phyloP scores from a whole-genome alignment of 2,888 invertebrate species.

The Hyppa rectilinea region DNA sequence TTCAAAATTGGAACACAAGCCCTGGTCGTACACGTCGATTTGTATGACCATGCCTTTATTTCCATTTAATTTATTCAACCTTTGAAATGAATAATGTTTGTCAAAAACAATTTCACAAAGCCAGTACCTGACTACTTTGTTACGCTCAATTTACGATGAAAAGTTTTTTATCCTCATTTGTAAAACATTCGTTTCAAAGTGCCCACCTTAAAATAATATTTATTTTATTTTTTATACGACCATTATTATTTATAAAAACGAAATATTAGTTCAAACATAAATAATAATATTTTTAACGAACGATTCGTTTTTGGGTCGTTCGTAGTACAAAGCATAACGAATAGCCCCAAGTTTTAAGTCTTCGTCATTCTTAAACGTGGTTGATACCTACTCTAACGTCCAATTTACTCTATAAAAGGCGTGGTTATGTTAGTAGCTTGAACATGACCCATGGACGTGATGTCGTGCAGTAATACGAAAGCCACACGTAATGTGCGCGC shows the following conservation, averaged over 20 bases:
- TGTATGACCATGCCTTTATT: slow-evolving; percentile 6
- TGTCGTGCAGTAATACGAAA: slow-evolving; percentile 8
- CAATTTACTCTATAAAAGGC: slow-evolving; percentile 2
- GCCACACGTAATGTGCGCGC: slow-evolving; percentile 19
- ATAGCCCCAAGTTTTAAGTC: neutral
- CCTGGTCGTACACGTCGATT: neutral
- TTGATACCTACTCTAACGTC: neutral
- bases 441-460: neutral
- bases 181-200: slow-evolving; percentile 33
- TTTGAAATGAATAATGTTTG: slow-evolving; percentile 35
- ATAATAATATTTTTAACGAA: neutral
- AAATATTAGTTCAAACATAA: neutral
- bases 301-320: neutral
- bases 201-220: neutral
- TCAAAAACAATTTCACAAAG: slow-evolving; percentile 44
- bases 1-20: slow-evolving; percentile 8
- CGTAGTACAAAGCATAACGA: neutral
- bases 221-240: slow-evolving; percentile 1
- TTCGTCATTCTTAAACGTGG: neutral
- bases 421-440: neutral
- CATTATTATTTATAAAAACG: neutral
- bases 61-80: slow-evolving; percentile 36
- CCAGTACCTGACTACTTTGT: slow-evolving; percentile 25
- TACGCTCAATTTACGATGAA: slow-evolving; percentile 34
- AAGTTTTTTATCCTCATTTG: slow-evolving; percentile 34